Base-by-base conservation (phyloP, 2,113 vertebrate species). In the Ophiodon elongatus region DNA sequence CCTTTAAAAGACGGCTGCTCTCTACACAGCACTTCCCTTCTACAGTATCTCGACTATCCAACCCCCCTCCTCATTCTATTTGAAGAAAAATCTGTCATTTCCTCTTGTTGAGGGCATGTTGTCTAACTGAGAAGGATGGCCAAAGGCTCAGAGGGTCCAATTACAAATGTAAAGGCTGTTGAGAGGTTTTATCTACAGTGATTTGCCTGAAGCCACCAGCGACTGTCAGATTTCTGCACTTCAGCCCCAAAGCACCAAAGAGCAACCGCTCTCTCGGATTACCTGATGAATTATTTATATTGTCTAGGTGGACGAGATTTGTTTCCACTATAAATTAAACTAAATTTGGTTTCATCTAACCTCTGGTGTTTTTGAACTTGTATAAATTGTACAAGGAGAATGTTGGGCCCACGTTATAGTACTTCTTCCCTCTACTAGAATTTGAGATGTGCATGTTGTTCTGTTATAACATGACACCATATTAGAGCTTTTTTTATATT, bases 211-310 rank as follows among this genome's bases (percentile, higher is more conserved):
- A 83, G 73, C 73, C 62, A 86, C 75, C 67, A 79, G 73, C 54
- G 3, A 86, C 29, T 71, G 78, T 84, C 85, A 83, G 83, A 90
- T 88, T 85, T 90, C 59, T 79, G 56, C 80, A 85, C 19, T 60
- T 59, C 33, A 6, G 50, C 71, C 76, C 80, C 65, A 66, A 79
- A 88, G 79, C 80, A 78, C 85, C 47, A 39, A 82, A 68, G 82
- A 79, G 82, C 70, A 72, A 84, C n/a, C 17, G 19, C 66, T 77
- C 25, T 71, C 67, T 82, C n/a, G 3, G 67, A 54, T 87, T 82
- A 79, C 71, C 23, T n/a, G 33, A 84, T 94, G 79, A 94, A 93
- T 93, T 86, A 92, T 93, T 89, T 76, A 93, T 87, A 13, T 52
- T 47, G 19, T 63, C 57, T 65, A 67, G 29, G 79, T 39, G 78